Evolutionary conservation across 2,113 vertebrate species (phyloP).

Genomic region (Tyrannus savana): DNA sequence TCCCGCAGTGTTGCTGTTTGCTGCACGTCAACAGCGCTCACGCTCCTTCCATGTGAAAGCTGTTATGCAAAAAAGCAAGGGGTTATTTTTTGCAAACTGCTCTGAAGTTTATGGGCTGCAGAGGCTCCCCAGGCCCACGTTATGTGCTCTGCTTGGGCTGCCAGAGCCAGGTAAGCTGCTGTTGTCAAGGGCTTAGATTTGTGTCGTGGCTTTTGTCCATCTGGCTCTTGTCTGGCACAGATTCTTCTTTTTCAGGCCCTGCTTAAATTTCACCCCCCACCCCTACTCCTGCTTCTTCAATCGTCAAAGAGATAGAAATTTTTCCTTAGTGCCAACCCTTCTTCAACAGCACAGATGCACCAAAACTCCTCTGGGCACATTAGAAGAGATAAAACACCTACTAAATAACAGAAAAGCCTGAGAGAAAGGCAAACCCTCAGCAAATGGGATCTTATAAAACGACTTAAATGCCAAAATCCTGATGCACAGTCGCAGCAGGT

Average conservation of each 20-base stretch:
- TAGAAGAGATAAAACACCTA: conserved; percentile 37
- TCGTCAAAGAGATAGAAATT: not conserved
- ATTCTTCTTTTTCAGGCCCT: not conserved
- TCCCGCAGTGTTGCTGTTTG: not conserved
- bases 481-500: not conserved
- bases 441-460: not conserved
- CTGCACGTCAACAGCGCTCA: not conserved
- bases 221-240: not conserved
- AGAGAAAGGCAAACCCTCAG: conserved; percentile 6
- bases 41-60: not conserved
- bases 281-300: not conserved
- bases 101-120: not conserved
- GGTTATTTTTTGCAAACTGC: not conserved
- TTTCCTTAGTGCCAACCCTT: conserved; percentile 23
- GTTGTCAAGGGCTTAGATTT: not conserved
- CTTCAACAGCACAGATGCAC: conserved; percentile 21
- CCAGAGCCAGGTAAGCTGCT: not conserved
- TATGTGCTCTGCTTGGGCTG: not conserved
- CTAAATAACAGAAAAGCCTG: conserved; percentile 34
- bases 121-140: not conserved
- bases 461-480: not conserved
- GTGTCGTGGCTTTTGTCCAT: not conserved
- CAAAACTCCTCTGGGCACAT: conserved; percentile 16
- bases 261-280: not conserved
- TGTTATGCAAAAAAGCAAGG: not conserved